A percentile compares a stretch with the other conserved stretches of the same genome.
Evolutionary conservation across 2,888 invertebrate species (phyloP).

Genomic region (Autographa gamma): DNA sequence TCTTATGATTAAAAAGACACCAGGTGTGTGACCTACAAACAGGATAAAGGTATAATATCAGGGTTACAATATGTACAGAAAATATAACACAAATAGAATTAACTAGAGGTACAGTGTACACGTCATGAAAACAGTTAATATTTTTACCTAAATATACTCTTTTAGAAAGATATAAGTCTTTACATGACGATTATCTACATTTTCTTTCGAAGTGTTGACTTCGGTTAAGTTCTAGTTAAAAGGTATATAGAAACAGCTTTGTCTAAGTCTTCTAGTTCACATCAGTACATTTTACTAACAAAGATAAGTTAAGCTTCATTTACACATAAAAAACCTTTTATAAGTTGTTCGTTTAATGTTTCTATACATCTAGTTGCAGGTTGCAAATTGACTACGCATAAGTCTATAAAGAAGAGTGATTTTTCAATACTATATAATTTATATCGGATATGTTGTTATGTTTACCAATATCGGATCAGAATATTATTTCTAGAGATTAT

Average conservation of each 20-base stretch:
- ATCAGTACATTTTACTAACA: constrained; percentile 37
- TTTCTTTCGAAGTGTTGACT: not conserved
- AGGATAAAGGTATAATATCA: not conserved
- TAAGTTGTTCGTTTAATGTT: too few relatives aligned
- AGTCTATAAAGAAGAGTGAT: too few relatives aligned
- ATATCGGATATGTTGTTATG: too few relatives aligned
- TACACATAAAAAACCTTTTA: not conserved
- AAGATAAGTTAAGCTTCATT: not conserved
- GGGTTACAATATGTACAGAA: not conserved
- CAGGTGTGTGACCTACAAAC: not conserved
- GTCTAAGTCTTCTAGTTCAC: constrained; percentile 39
- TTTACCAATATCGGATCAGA: too few relatives aligned
- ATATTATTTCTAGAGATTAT: too few relatives aligned
- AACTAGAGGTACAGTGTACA: not conserved
- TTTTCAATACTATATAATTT: too few relatives aligned
- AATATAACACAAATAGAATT: not conserved
- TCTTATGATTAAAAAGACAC: not conserved
- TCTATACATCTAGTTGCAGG: too few relatives aligned
- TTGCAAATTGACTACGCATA: too few relatives aligned
- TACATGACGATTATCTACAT: not conserved
- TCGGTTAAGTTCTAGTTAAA: constrained; percentile 14
- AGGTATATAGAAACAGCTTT: constrained; percentile 28
- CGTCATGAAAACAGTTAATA: not conserved
- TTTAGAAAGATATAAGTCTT: not conserved
- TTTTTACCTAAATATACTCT: not conserved